Evolutionary conservation across 1,140 invertebrate species (phyloP).

Genomic region (Gyrodactylus salaris): DNA sequence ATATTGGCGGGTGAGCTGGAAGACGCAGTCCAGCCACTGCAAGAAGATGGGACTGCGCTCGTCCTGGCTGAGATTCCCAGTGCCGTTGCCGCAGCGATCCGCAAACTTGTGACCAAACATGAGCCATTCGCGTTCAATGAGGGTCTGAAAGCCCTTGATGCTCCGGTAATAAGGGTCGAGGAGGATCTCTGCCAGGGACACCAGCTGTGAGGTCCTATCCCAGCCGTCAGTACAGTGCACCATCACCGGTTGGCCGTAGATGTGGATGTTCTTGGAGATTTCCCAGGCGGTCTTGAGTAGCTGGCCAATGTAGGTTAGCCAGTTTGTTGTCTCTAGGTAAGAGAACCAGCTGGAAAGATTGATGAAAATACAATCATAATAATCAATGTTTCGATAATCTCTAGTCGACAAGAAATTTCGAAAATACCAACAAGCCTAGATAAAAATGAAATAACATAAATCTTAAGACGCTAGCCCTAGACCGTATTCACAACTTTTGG

Average conservation of each 20-base stretch:
- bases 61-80: constrained; percentile 26
- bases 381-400: not conserved
- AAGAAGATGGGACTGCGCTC: constrained; percentile 78
- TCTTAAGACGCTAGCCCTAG: no score
- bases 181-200: constrained; percentile 52
- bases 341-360: constrained; percentile 1
- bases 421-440: no score
- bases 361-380: not conserved
- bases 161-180: constrained; percentile 84
- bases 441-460: no score
- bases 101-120: constrained; percentile 87
- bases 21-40: constrained; percentile 80
- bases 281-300: constrained; percentile 1
- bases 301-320: not conserved
- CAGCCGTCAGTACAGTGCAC: constrained; percentile 22
- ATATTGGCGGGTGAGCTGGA: constrained; percentile 56
- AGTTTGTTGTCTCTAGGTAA: not conserved
- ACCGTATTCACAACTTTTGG: no score
- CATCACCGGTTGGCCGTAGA: constrained; percentile 26
- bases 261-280: not conserved
- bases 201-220: constrained; percentile 62
- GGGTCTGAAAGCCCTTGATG: constrained; percentile 56
- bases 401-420: no score
- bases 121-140: constrained; percentile 71
- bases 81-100: constrained; percentile 45